phyloP scores from a whole-genome alignment of 2,113 vertebrate species.

The Syngnathoides biaculeatus region DNA sequence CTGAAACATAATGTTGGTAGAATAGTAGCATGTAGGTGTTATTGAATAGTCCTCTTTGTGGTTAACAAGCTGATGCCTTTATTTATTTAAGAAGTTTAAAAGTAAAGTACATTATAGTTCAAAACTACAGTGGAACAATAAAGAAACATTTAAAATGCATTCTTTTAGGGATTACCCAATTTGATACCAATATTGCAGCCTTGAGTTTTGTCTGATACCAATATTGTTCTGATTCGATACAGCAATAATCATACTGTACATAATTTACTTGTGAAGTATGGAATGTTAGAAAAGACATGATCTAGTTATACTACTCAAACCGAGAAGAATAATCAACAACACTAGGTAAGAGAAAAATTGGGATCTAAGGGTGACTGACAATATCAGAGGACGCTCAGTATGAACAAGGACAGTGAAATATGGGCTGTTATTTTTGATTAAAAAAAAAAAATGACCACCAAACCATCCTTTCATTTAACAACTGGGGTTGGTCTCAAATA shows the following conservation, averaged over 20 bases:
- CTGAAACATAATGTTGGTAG: not conserved
- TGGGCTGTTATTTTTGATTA: not conserved
- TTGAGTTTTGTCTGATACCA: too few relatives aligned
- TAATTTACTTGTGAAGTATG: too few relatives aligned
- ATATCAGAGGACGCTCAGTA: too few relatives aligned
- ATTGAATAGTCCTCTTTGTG: not conserved
- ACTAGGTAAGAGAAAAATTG: too few relatives aligned
- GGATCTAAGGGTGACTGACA: too few relatives aligned
- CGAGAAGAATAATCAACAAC: too few relatives aligned
- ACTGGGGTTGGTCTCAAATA: slow-evolving; percentile 5
- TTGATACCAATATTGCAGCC: too few relatives aligned
- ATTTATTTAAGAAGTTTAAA: not conserved
- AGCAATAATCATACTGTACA: too few relatives aligned
- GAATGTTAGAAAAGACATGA: too few relatives aligned
- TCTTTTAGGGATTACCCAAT: too few relatives aligned
- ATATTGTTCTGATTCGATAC: too few relatives aligned
- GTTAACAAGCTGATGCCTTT: not conserved
- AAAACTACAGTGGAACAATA: not conserved
- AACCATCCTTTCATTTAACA: not conserved
- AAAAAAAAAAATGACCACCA: not conserved
- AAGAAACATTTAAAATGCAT: not conserved
- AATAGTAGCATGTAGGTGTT: not conserved
- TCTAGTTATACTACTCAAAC: too few relatives aligned
- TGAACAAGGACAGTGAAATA: not conserved
- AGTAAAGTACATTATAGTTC: not conserved